phyloP scores from a whole-genome alignment of 2,888 invertebrate species.

The Oligia strigilis region DNA sequence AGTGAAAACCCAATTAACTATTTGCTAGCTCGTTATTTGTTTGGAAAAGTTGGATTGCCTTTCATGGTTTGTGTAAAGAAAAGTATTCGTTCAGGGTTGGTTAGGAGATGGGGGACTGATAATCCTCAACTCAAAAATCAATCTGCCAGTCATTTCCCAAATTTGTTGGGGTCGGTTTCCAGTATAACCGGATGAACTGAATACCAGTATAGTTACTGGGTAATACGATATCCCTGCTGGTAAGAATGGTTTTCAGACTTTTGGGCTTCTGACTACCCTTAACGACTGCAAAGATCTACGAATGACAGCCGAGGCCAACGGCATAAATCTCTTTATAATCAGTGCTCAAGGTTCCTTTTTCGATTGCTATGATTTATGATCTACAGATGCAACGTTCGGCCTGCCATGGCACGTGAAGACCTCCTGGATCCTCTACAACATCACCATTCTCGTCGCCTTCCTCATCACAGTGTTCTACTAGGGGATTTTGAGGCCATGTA shows the following conservation, averaged over 20 bases:
- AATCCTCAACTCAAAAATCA: not conserved
- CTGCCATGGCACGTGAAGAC: no score
- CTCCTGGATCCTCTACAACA: no score
- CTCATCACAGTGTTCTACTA: no score
- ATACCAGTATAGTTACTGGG: no score
- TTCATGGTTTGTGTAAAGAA: constrained; percentile 43
- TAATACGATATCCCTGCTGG: not conserved
- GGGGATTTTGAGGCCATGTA: no score
- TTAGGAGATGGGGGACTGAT: not conserved
- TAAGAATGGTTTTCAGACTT: not conserved
- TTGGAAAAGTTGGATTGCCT: constrained; percentile 59
- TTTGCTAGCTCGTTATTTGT: constrained; percentile 56
- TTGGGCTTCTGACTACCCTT: not conserved
- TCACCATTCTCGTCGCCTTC: no score
- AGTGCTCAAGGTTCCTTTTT: no score
- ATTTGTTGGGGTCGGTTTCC: not conserved
- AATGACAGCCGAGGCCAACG: no score
- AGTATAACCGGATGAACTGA: not conserved
- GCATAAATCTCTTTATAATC: no score
- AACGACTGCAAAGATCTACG: no score
- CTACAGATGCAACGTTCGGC: no score
- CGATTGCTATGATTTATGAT: no score
- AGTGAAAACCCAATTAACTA: constrained; percentile 54
- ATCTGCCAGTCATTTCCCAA: not conserved
- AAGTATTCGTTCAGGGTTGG: constrained; percentile 29